Conservation (phyloP, 1,140 invertebrate genomes). For the Nylanderia fulva region DNA sequence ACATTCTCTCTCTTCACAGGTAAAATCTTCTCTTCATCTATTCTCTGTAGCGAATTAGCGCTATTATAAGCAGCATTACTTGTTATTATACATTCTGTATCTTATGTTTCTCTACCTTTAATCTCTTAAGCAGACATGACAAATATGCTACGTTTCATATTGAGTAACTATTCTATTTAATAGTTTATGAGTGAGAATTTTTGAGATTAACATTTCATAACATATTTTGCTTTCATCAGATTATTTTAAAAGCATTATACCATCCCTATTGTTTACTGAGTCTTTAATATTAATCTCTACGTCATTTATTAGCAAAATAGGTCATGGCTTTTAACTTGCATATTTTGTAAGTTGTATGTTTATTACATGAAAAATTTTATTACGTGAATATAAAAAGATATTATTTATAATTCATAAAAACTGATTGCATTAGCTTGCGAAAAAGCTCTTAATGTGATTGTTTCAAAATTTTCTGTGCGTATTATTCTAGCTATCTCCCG, state of each 20-base stretch:
- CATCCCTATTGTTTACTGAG: not conserved
- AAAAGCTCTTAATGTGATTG: not conserved
- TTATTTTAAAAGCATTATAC: conserved; percentile 10
- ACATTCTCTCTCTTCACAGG: conserved; percentile 33
- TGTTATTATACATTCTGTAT: conserved; percentile 51
- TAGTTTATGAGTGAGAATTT: conserved; percentile 34
- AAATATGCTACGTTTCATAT: conserved; percentile 3
- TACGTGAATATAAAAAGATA: not conserved
- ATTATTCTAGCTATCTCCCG: conserved; percentile 50
- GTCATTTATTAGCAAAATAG: not conserved
- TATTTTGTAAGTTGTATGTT: not conserved
- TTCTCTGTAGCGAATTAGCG: conserved; percentile 43
- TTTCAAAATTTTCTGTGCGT: not conserved
- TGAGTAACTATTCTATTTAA: conserved; percentile 20
- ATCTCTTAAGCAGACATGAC: conserved; percentile 48
- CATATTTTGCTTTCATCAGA: not conserved
- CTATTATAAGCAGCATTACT: conserved; percentile 42
- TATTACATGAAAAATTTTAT: not conserved
- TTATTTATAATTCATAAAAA: not conserved
- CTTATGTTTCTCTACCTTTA: conserved; percentile 34
- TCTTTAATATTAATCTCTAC: conserved; percentile 13
- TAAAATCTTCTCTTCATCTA: conserved; percentile 52
- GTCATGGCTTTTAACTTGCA: not conserved
- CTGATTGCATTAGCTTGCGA: not conserved
- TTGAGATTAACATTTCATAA: conserved; percentile 34